phyloP scores from a whole-genome alignment of 1,140 invertebrate species.

The Rhopalosiphum padi region DNA sequence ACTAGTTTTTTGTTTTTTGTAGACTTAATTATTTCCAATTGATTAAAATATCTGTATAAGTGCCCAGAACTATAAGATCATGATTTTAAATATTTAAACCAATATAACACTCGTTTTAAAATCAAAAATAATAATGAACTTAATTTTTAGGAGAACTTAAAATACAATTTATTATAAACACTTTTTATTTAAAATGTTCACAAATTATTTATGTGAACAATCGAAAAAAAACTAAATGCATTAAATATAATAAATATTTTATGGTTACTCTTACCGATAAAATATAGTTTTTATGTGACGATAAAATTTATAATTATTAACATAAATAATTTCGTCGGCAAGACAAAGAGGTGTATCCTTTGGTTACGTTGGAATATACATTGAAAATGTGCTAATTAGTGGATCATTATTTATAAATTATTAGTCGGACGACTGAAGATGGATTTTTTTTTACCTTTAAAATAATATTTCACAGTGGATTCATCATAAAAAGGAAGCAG shows the following conservation, averaged over 20 bases:
- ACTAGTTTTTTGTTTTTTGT: background rate
- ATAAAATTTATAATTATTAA: slow-evolving; percentile 3
- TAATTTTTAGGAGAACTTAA: background rate
- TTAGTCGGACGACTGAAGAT: background rate
- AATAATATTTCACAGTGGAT: background rate
- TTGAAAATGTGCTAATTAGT: slow-evolving; percentile 15
- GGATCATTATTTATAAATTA: slow-evolving; percentile 2
- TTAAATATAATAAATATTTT: background rate
- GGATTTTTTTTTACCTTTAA: background rate
- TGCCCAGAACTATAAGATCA: background rate
- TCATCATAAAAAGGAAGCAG: background rate
- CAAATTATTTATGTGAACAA: background rate
- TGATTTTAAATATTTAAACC: background rate
- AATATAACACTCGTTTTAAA: background rate
- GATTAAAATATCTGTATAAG: background rate
- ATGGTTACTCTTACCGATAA: background rate
- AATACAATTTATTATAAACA: background rate
- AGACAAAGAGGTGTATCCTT: background rate
- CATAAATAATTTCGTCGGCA: slow-evolving; percentile 17
- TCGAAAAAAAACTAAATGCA: background rate
- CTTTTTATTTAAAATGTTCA: background rate
- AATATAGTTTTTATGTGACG: background rate
- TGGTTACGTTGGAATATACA: background rate
- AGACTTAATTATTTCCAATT: background rate
- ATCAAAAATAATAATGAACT: background rate